phyloP scores from a whole-genome alignment of 1,140 invertebrate species.

The Aphis gossypii region DNA sequence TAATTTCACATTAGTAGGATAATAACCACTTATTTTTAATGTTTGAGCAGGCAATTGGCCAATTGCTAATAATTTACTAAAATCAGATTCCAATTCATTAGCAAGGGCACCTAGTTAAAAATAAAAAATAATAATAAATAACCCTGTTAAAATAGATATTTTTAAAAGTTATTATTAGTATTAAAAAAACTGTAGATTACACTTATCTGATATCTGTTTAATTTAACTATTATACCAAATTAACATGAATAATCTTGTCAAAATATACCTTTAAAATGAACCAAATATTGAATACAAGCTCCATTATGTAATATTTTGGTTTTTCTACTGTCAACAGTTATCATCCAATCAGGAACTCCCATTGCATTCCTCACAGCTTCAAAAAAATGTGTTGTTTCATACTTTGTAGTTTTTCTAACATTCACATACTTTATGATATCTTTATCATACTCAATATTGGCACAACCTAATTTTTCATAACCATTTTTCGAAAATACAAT shows the following conservation, averaged over 20 bases:
- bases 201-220: background rate
- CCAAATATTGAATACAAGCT: constrained; percentile 84
- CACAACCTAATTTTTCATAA: constrained; percentile 81
- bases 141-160: background rate
- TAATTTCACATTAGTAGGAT: constrained; percentile 63
- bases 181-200: background rate
- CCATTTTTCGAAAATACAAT: constrained; percentile 82
- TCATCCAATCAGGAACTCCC: constrained; percentile 88
- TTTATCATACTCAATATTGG: constrained; percentile 89
- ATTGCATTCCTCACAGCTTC: constrained; percentile 81
- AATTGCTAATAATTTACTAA: constrained; percentile 75
- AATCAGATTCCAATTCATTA: constrained; percentile 78
- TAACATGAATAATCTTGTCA: background rate
- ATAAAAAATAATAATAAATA: constrained; percentile 37
- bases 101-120: constrained; percentile 73
- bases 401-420: constrained; percentile 83
- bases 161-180: background rate
- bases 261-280: constrained; percentile 81
- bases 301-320: constrained; percentile 79
- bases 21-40: constrained; percentile 80
- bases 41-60: constrained; percentile 77
- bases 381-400: constrained; percentile 87
- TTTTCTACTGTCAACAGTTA: constrained; percentile 82
- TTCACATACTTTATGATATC: constrained; percentile 91
- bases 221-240: background rate